Conservation (phyloP, 2,113 vertebrate genomes). For the Neoarius graeffei region DNA sequence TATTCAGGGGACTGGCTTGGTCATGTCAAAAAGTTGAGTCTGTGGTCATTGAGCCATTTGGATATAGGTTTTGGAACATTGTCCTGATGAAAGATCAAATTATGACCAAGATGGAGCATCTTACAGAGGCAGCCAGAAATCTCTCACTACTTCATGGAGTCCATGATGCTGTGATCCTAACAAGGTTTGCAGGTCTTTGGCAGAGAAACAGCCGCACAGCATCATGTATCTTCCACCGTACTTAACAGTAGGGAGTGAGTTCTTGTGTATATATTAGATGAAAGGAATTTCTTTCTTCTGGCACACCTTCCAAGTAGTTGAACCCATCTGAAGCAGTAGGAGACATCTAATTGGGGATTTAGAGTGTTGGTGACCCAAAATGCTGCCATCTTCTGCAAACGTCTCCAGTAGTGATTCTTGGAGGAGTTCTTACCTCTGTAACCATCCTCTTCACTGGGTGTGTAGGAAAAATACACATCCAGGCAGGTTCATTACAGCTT, state of each 20-base stretch:
- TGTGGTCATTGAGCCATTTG: not conserved
- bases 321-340: not conserved
- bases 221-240: not conserved
- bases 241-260: not conserved
- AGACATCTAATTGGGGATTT: conserved; percentile 1
- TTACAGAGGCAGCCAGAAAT: not conserved
- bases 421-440: not conserved
- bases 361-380: not conserved
- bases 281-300: not conserved
- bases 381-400: not conserved
- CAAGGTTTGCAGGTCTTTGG: not conserved
- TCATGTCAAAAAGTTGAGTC: not conserved
- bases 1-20: not conserved
- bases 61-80: not conserved
- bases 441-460: not conserved
- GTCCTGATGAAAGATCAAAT: not conserved
- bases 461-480: not conserved
- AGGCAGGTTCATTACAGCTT: not conserved
- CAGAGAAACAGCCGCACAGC: not conserved
- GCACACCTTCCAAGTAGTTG: not conserved
- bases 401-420: not conserved
- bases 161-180: not conserved
- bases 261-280: not conserved
- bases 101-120: not conserved
- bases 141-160: not conserved